A percentile compares a stretch with the other conserved stretches of the same genome.
phyloP scores from a whole-genome alignment of 2,113 vertebrate genomes.

The Castor canadensis region DNA sequence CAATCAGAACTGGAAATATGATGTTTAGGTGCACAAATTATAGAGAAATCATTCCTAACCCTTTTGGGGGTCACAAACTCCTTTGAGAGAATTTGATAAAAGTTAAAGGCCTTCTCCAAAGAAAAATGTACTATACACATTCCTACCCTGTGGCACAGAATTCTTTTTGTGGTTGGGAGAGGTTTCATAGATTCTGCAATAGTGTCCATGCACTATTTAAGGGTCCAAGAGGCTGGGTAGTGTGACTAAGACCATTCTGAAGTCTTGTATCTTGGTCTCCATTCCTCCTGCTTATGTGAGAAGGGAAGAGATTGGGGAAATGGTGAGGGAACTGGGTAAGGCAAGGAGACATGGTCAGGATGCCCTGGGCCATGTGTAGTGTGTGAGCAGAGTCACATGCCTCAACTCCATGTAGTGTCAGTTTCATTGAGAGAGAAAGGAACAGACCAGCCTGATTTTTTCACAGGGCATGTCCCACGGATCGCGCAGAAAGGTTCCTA shows the following conservation, averaged over 20 bases:
- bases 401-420: background rate
- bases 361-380: background rate
- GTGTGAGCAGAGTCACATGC: background rate
- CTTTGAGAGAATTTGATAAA: conserved; percentile 34
- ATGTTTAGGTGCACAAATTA: conserved; percentile 26
- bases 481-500: background rate
- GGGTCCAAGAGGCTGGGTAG: background rate
- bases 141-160: background rate
- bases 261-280: background rate
- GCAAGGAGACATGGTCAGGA: background rate
- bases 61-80: background rate
- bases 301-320: background rate
- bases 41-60: conserved; percentile 52
- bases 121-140: background rate
- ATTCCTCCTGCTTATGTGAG: background rate
- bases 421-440: background rate
- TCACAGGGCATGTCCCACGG: background rate
- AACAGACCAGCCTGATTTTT: background rate
- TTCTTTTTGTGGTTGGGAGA: background rate
- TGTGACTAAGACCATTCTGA: background rate
- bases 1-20: conserved; percentile 41
- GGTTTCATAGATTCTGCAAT: background rate
- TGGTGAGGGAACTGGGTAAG: background rate
- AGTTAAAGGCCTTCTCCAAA: background rate
- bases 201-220: background rate